Percentiles rank a stretch among this genome's conserved stretches.
phyloP scores from a whole-genome alignment of 64 coral and sea anemone species.

The Pocillopora damicornis region DNA sequence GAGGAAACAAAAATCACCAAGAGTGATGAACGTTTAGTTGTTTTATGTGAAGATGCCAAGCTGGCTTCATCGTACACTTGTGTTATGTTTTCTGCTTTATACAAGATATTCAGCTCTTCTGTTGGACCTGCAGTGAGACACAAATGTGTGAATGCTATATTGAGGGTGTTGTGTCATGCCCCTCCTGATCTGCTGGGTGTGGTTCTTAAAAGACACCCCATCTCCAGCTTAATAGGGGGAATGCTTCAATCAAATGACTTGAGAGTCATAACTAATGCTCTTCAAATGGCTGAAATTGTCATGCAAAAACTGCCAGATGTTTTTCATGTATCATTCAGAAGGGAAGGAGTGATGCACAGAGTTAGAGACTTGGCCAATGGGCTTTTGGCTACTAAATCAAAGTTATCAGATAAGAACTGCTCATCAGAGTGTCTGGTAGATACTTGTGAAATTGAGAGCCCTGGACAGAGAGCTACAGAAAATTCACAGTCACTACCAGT shows the following conservation, averaged over 20 bases:
- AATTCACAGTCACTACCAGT: slow-evolving; percentile 7
- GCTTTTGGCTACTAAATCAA: slow-evolving; percentile 47
- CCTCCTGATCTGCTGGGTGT: slow-evolving; percentile 84
- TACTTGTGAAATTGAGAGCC: slow-evolving; percentile 9
- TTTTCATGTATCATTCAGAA: slow-evolving; percentile 89
- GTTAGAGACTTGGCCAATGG: slow-evolving; percentile 81
- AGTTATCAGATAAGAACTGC: slow-evolving; percentile 50
- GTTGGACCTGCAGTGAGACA: slow-evolving; percentile 89
- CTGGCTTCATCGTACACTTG: slow-evolving; percentile 73
- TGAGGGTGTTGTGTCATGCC: slow-evolving; percentile 90
- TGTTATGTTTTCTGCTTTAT: slow-evolving; percentile 82
- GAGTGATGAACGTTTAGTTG: slow-evolving; percentile 66
- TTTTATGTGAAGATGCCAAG: slow-evolving; percentile 76
- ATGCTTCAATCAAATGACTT: slow-evolving; percentile 96
- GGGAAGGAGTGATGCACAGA: slow-evolving; percentile 98
- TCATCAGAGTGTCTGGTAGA: slow-evolving; percentile 30
- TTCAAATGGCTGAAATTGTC: slow-evolving; percentile 98
- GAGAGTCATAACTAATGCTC: slow-evolving; percentile 86
- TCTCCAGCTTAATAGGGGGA: slow-evolving; percentile 91
- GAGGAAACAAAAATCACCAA: slow-evolving; percentile 51
- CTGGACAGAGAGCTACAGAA: slow-evolving; percentile 21
- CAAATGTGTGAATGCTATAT: slow-evolving; percentile 87
- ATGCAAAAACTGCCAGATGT: slow-evolving; percentile 98
- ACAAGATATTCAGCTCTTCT: slow-evolving; percentile 96
- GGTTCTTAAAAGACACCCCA: slow-evolving; percentile 84